Evolutionary conservation across 2,797 vertebrate genomes (phyloP).

Genomic region (Gobio occitaniae): DNA sequence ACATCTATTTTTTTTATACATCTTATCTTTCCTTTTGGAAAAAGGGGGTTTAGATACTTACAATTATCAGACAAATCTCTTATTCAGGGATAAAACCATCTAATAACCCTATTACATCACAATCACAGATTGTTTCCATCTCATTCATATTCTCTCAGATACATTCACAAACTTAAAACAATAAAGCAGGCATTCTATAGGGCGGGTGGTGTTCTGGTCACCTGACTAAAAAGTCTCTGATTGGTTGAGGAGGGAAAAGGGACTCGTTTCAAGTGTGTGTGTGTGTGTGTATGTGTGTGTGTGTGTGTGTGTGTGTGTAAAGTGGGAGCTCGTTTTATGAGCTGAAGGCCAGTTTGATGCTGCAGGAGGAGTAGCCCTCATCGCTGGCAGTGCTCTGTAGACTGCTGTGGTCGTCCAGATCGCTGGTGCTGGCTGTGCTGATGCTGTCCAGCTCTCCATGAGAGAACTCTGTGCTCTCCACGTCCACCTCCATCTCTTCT

Average conservation of each 20-base stretch:
- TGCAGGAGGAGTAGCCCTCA: slow-evolving; percentile 98
- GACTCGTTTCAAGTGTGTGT: slow-evolving; percentile 32
- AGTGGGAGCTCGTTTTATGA: slow-evolving; percentile 46
- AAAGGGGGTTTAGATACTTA: slow-evolving; percentile 39
- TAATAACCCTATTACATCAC: slow-evolving; percentile 40
- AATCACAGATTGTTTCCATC: slow-evolving; percentile 48
- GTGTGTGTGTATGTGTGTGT: slow-evolving; percentile 4
- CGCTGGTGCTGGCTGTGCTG: slow-evolving; percentile 97
- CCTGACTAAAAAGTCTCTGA: slow-evolving; percentile 49
- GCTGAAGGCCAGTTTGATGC: slow-evolving; percentile 88
- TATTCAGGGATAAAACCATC: slow-evolving; percentile 39
- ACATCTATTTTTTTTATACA: slow-evolving; percentile 29
- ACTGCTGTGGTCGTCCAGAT: slow-evolving; percentile 99
- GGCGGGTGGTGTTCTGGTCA: slow-evolving; percentile 56
- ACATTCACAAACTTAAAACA: slow-evolving; percentile 46
- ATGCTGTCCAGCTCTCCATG: slow-evolving; percentile 98
- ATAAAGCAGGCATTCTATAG: slow-evolving; percentile 26
- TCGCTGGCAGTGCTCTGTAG: slow-evolving; percentile 98
- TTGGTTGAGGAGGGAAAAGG: slow-evolving; percentile 10
- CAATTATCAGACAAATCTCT: slow-evolving; percentile 20
- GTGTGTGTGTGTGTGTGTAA: slow-evolving; percentile 30
- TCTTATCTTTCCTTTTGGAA: slow-evolving; percentile 32
- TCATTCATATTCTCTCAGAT: slow-evolving; percentile 26
- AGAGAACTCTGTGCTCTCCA: slow-evolving; percentile 99
- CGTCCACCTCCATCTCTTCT: slow-evolving; percentile 99